Percentiles rank a stretch among this genome's conserved stretches.
These are phyloP conservation scores for Tragelaphus imberbis DNA, from an alignment of 2,113 vertebrate species.

Conservation along the genomic window DNA sequence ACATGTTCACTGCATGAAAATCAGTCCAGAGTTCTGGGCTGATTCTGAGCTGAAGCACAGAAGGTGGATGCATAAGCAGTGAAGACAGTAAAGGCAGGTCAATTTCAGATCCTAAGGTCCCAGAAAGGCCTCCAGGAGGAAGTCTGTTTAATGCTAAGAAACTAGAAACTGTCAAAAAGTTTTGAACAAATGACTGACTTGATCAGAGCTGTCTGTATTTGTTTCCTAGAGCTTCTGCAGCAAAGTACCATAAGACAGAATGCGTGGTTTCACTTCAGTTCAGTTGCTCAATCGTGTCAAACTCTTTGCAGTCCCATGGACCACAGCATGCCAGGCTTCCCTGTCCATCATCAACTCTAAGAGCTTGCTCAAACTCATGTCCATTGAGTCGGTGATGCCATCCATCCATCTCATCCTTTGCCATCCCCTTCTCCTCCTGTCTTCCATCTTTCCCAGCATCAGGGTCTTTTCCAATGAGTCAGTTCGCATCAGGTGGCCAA, in stretches of 20 bases:
- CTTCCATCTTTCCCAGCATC: background rate
- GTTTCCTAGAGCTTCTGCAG: background rate
- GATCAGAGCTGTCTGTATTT: background rate
- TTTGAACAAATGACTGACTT: background rate
- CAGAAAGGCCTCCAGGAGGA: background rate
- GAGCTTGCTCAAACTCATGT: background rate
- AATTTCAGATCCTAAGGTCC: background rate
- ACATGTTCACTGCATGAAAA: background rate
- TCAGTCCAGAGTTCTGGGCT: background rate
- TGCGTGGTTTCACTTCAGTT: background rate
- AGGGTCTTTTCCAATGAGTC: background rate
- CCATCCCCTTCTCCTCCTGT: background rate
- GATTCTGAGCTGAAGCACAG: background rate
- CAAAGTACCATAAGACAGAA: background rate
- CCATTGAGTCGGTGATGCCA: background rate
- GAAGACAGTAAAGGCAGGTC: background rate
- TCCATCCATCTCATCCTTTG: background rate
- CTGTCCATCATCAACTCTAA: background rate
- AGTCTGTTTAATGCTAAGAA: background rate
- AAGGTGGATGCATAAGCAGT: too few relatives aligned
- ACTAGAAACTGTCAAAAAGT: background rate
- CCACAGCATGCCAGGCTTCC: background rate
- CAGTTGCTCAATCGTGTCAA: accelerated
- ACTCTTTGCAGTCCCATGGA: background rate
- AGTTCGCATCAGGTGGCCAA: background rate